These are phyloP conservation scores for Drosophila rufa DNA, from an alignment of 1,140 invertebrate species.

Conservation along the genomic window DNA sequence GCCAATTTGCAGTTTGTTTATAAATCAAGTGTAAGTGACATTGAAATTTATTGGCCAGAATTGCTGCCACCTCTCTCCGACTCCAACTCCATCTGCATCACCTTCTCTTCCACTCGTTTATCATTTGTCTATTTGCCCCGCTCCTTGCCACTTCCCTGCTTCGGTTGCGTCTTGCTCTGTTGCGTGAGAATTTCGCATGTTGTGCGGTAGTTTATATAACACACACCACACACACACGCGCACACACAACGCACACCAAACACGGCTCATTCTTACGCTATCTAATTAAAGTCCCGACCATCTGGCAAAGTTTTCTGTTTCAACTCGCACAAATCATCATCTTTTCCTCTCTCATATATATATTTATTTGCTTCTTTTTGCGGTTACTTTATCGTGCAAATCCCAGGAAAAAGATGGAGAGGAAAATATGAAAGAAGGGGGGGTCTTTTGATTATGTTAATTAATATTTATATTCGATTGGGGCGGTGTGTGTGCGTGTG, in stretches of 20 bases:
- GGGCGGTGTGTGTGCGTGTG: too few species aligned
- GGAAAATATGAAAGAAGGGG: background rate
- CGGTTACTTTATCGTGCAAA: conserved; percentile 20
- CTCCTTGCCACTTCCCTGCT: conserved; percentile 7
- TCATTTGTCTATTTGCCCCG: conserved; percentile 45
- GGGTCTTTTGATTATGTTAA: conserved; percentile 3
- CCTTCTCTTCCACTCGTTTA: conserved; percentile 35
- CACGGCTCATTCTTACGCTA: conserved; percentile 37
- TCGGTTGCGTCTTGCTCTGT: conserved; percentile 55
- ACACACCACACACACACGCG: background rate
- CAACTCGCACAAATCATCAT: conserved; percentile 41
- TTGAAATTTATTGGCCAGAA: conserved; percentile 75
- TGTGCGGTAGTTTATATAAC: conserved; percentile 58
- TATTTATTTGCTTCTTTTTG: conserved; percentile 18
- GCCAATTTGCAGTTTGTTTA: conserved; percentile 51
- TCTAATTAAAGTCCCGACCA: conserved; percentile 44
- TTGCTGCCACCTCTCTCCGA: background rate
- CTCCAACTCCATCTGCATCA: conserved; percentile 8
- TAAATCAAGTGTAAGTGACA: conserved; percentile 82
- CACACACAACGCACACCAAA: conserved; percentile 1
- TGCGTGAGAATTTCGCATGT: conserved; percentile 78
- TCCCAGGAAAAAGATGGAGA: conserved; percentile 4
- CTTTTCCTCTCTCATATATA: background rate
- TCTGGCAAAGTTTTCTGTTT: conserved; percentile 50
- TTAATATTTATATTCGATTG: conserved; percentile 16